These are phyloP conservation scores for Pardosa pseudoannulata DNA, from an alignment of 2,888 invertebrate genomes.

Conservation along the genomic window DNA sequence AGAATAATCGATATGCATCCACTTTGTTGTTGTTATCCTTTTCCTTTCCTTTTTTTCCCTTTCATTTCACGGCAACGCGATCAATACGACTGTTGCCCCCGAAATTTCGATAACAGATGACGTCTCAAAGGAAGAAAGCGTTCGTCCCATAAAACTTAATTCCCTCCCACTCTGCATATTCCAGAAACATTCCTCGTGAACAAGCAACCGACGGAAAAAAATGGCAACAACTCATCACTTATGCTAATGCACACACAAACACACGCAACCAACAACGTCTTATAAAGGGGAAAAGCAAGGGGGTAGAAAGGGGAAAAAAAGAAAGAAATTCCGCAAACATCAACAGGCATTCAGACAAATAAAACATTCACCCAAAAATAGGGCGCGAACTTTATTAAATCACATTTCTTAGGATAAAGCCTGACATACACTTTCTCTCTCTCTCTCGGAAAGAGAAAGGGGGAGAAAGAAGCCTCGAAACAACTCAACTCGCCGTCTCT, in stretches of 20 bases:
- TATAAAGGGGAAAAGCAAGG: neutral
- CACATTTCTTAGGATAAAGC: neutral
- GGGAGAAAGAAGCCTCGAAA: neutral
- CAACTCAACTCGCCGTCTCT: constrained; percentile 5
- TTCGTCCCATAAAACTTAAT: constrained; percentile 5
- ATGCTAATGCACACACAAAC: neutral
- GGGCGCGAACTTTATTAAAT: constrained; percentile 19
- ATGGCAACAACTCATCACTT: neutral
- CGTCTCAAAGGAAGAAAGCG: neutral
- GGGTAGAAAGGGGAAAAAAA: too few species aligned
- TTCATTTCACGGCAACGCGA: neutral
- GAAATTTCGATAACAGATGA: neutral
- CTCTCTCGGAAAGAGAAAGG: neutral
- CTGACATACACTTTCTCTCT: neutral
- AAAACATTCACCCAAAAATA: neutral
- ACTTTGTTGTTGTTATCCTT: neutral
- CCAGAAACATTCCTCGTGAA: neutral
- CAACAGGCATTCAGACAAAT: constrained; percentile 10
- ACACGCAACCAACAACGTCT: neutral
- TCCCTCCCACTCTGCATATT: neutral
- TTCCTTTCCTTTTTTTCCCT: too few species aligned
- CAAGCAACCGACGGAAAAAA: neutral
- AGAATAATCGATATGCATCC: neutral
- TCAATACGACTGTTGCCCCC: neutral
- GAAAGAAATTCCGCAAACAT: neutral